Evolutionary conservation across 2,888 invertebrate genomes (phyloP).

Genomic region (Habrosyne pyritoides): DNA sequence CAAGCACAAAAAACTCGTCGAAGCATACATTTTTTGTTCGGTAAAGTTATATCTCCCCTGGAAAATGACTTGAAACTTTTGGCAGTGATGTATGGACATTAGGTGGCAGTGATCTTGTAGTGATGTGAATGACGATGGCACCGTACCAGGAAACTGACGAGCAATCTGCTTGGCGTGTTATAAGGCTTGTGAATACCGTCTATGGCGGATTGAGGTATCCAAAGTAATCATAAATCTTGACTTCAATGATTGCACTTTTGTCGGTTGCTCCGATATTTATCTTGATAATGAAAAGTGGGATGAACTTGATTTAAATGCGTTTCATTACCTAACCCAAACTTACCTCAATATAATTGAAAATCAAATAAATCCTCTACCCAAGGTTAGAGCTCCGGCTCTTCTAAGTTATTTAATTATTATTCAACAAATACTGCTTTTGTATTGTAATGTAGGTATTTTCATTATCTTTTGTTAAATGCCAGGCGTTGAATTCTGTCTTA

Average conservation of each 20-base stretch:
- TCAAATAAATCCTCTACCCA: too few relatives aligned
- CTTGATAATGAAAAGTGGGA: too few relatives aligned
- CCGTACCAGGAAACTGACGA: slow-evolving; percentile 31
- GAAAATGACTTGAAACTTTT: background rate
- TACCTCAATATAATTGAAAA: too few relatives aligned
- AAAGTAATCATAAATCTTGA: background rate
- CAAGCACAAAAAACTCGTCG: slow-evolving; percentile 2
- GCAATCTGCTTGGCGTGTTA: slow-evolving; percentile 36
- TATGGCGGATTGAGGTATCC: slow-evolving; percentile 49
- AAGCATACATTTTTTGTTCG: background rate
- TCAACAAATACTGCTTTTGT: background rate
- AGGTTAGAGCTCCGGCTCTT: background rate
- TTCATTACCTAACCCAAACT: too few relatives aligned
- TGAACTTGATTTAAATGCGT: too few relatives aligned
- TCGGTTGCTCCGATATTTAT: background rate
- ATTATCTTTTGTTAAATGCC: background rate
- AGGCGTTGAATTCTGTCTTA: background rate
- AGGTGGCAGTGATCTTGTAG: background rate
- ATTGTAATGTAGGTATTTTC: background rate
- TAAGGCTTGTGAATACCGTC: slow-evolving; percentile 33
- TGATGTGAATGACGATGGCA: slow-evolving; percentile 21
- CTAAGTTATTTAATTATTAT: background rate
- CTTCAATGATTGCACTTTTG: background rate
- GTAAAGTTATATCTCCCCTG: background rate
- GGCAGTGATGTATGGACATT: background rate